A percentile compares a stretch with the other conserved stretches of the same genome.
Evolutionary conservation across 2,797 vertebrate genomes (phyloP).

Genomic region (Gobionotothen gibberifrons): DNA sequence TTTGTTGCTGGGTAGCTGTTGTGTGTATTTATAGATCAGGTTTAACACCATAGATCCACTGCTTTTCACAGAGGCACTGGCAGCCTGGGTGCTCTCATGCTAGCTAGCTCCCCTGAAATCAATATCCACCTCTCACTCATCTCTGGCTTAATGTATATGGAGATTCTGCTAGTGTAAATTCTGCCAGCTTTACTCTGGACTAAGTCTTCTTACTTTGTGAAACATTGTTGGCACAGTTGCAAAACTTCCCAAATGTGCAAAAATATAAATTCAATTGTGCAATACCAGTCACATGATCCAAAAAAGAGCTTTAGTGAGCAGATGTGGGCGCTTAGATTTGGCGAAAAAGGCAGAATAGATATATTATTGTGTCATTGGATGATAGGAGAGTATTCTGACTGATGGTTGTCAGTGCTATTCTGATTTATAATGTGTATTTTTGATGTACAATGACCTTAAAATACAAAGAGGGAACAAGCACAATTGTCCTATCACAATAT

Average conservation of each 20-base stretch:
- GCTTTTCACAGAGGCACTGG: slow-evolving; percentile 35
- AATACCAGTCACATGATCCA: no score
- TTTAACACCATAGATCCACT: slow-evolving; percentile 34
- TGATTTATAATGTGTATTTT: neutral
- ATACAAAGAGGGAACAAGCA: neutral
- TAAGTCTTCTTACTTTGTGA: slow-evolving; percentile 1
- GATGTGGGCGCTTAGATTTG: no score
- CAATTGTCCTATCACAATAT: neutral
- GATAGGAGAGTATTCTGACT: neutral
- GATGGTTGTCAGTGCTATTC: neutral
- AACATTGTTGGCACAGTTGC: neutral
- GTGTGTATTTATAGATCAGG: slow-evolving; percentile 60
- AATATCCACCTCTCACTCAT: slow-evolving; percentile 52
- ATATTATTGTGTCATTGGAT: neutral
- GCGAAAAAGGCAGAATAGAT: neutral
- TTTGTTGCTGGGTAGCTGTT: slow-evolving; percentile 20
- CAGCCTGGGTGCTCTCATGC: slow-evolving; percentile 9
- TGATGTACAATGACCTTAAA: neutral
- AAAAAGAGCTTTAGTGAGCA: no score
- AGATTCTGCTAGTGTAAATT: slow-evolving; percentile 25
- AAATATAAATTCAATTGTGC: no score
- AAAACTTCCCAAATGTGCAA: neutral
- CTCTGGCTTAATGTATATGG: slow-evolving; percentile 35
- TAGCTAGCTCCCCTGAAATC: slow-evolving; percentile 50
- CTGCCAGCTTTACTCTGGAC: slow-evolving; percentile 1